Evolutionary conservation across 2,888 invertebrate genomes (phyloP), one percentile per base, ranked within the genome.

Genomic region (Phasia obesa): DNA sequence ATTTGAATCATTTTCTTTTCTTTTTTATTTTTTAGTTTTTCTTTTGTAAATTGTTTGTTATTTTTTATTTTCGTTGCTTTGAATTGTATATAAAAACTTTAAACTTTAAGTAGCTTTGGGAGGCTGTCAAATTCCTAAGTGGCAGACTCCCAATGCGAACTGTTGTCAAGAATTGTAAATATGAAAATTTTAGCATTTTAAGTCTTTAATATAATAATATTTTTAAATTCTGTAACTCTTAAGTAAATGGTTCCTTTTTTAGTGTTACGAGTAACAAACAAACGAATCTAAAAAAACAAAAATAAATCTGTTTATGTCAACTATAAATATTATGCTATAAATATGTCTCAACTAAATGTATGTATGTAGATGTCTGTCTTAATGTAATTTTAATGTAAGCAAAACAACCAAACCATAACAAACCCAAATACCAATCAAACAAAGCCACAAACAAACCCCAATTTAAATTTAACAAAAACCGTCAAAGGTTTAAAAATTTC

Each of bases 161-260:
- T 80, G 88, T 89, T 89, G 88, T 88, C 88, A 85, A 87, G 84
- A 87, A 88, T 88, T 90, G 90, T 90, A 90, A 55, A 90, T 90
- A 89, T 85, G 67, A 86, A 85, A 85, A 38, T 78, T 65, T 71
- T 67, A 80, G 69, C 19, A n/a, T 60, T 15, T 17, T 47, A 67
- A 51, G 25, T 59, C 19, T 4, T 27, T 42, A 4, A 47, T 49
- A 38, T 11, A 17, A 35, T 65, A n/a, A n/a, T n/a, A n/a, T 67
- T 53, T 15, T 21, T 65, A 21, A 60, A 81, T 69, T 75, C n/a
- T n/a, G n/a, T 53, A 53, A 76, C 51, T 65, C n/a, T 74, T 83
- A 82, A 81, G 67, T 15, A 64, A 73, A 73, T 57, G 51, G 77
- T 82, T 69, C 82, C 81, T 81, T 77, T 42, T 55, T 42, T 53